Evolutionary conservation across 2,888 invertebrate genomes (phyloP).

Genomic region (Spisula subtruncata): DNA sequence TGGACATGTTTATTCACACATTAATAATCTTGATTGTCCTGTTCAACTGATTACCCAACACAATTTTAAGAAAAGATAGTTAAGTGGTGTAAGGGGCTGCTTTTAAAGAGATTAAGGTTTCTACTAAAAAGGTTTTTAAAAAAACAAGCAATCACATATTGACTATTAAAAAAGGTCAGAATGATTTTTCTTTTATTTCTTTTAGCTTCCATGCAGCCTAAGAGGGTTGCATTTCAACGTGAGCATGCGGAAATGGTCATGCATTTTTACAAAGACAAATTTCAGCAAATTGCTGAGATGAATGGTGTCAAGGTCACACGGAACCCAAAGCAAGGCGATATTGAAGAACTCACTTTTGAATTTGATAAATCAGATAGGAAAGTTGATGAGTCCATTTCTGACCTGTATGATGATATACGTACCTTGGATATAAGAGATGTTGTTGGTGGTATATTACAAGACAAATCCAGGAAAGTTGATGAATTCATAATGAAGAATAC

Average conservation of each 20-base stretch:
- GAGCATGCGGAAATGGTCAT: slow-evolving; percentile 48
- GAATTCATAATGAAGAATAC: slow-evolving; percentile 9
- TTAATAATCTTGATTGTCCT: too few relatives aligned
- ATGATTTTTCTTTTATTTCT: background rate
- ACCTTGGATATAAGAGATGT: background rate
- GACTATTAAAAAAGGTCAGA: too few relatives aligned
- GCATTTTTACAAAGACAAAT: slow-evolving; percentile 41
- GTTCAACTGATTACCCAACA: too few relatives aligned
- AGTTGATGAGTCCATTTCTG: background rate
- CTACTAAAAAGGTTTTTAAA: too few relatives aligned
- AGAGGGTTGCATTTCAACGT: background rate
- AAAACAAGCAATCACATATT: too few relatives aligned
- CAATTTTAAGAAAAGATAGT: too few relatives aligned
- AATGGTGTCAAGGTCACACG: slow-evolving; percentile 10
- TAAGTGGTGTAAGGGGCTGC: too few relatives aligned
- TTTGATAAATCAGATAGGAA: slow-evolving; percentile 5
- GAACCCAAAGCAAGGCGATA: slow-evolving; percentile 35
- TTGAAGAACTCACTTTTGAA: slow-evolving; percentile 35
- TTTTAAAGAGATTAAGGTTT: too few relatives aligned
- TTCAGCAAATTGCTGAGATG: slow-evolving; percentile 29
- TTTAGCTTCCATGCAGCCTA: background rate
- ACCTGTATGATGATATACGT: background rate
- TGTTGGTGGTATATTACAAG: background rate
- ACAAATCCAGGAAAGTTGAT: background rate
- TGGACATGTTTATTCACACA: too few relatives aligned